Base-by-base conservation (phyloP, 2,113 vertebrate species). In the Climacteris rufus region DNA sequence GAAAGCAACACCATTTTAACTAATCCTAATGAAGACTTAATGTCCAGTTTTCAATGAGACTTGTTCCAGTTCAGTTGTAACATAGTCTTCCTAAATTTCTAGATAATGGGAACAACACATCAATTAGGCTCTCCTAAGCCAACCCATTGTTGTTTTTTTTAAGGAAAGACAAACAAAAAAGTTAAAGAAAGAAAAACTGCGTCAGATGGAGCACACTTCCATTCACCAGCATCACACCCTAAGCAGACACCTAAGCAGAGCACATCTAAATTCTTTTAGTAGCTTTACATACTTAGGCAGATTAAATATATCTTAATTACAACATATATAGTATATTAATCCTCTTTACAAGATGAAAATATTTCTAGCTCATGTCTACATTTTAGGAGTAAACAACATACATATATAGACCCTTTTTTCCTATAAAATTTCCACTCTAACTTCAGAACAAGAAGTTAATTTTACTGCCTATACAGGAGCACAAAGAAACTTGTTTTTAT, bases 111-210 rank as follows among this genome's bases (percentile, higher is more conserved):
- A 77, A 49, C 11, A 42, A 14, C 28, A 45, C 4, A 45, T 35
- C 8, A 54, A 35, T 35, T 23, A 69, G 12, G 35, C 22, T 56
- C 31, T 83, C 39, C 44, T 25, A 77, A 23, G 27, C 53, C 63
- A 77, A 69, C 12, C 7, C 40, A 15, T 1, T 49, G 11, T 18
- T 45, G 19, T 10, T 53, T 61, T 61, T 75, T 77, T 33, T 19
- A 47, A 35, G 21, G 21, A 54, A 54, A 60, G 14, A 28, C 2
- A 11, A 90, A 47, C 14, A 40, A 33, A 56, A 47, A 31, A 3
- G 30, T 17, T 33, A 18, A 77, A 49, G 42, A 71, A 56, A 1
- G 0, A 77, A 56, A 70, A 14, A 42, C 17, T 4, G 5, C 0
- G 0, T 56, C 40, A 69, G 22, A 49, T 33, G 35, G 22, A 77